phyloP scores from a whole-genome alignment of 2,888 invertebrate species.

The Drosophila atroscutellata region DNA sequence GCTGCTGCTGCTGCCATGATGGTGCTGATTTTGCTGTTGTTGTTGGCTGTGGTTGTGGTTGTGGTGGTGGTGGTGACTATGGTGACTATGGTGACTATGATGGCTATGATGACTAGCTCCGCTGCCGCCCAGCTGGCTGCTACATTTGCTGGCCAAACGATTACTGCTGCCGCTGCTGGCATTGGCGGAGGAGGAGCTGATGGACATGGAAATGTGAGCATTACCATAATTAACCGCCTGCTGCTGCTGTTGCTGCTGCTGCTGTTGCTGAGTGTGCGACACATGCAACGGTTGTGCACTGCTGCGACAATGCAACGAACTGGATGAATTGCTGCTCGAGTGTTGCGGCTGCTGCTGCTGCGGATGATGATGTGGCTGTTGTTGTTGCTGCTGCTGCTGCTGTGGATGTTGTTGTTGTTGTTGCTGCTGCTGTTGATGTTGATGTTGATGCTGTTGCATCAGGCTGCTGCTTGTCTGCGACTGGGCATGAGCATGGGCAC shows the following conservation, averaged over 20 bases:
- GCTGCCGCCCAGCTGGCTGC: constrained; percentile 55
- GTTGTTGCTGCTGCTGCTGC: constrained; percentile 69
- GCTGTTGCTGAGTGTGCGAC: constrained; percentile 73
- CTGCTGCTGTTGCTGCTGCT: constrained; percentile 70
- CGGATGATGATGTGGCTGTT: constrained; percentile 83
- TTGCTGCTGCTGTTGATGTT: constrained; percentile 9
- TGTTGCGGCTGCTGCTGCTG: constrained; percentile 87
- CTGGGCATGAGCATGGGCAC: constrained; percentile 84
- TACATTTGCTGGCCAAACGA: constrained; percentile 50
- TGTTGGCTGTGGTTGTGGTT: constrained; percentile 41
- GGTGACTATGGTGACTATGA: constrained; percentile 59
- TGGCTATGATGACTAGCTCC: constrained; percentile 68
- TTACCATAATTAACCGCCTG: constrained; percentile 75
- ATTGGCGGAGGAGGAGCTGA: constrained; percentile 53
- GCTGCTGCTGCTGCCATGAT: constrained; percentile 32
- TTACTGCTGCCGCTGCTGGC: constrained; percentile 42
- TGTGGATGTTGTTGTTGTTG: constrained; percentile 79
- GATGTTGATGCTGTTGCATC: constrained; percentile 74
- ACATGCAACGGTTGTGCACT: constrained; percentile 67
- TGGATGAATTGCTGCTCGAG: constrained; percentile 31
- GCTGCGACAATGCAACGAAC: constrained; percentile 70
- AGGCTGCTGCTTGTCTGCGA: constrained; percentile 83
- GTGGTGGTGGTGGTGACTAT: constrained; percentile 60
- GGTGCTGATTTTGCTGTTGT: constrained; percentile 43
- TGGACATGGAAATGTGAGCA: constrained; percentile 64